A percentile compares a stretch with the other conserved stretches of the same genome.
Evolutionary conservation across 2,113 vertebrate genomes (phyloP).

Genomic region (Sarotherodon lohbergeri): DNA sequence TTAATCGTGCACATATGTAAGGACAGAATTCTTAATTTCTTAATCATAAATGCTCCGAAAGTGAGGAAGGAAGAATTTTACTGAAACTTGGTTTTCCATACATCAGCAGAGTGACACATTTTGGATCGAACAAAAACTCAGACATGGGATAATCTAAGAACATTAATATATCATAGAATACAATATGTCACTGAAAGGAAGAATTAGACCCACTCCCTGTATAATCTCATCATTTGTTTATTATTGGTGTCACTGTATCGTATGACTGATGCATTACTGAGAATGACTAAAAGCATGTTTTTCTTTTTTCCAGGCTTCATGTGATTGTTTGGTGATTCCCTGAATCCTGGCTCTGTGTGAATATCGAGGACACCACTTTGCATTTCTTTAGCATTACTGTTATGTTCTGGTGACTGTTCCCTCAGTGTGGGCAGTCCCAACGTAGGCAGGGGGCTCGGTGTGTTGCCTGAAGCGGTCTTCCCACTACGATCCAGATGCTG

Average conservation of each 20-base stretch:
- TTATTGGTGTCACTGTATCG: background rate
- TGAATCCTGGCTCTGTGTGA: background rate
- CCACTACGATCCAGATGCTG: background rate
- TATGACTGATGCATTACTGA: background rate
- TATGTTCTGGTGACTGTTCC: background rate
- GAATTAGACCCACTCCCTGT: fast-evolving
- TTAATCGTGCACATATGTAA: fast-evolving
- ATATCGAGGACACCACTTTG: background rate
- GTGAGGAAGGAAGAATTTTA: background rate
- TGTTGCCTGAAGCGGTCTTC: background rate
- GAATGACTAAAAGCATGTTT: background rate
- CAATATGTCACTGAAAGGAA: background rate
- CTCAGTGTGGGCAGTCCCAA: background rate
- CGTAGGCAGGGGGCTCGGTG: background rate
- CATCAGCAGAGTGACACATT: background rate
- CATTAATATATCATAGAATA: background rate
- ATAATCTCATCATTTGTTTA: background rate
- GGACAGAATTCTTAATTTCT: fast-evolving
- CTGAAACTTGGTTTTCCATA: background rate
- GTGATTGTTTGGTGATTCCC: fast-evolving
- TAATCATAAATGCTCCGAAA: background rate
- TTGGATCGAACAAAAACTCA: background rate
- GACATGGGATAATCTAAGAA: fast-evolving
- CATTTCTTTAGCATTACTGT: background rate
- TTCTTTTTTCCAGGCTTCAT: background rate